Evolutionary conservation across 2,113 vertebrate species (phyloP), one percentile per base, ranked within the genome.

Genomic region (Columba livia): DNA sequence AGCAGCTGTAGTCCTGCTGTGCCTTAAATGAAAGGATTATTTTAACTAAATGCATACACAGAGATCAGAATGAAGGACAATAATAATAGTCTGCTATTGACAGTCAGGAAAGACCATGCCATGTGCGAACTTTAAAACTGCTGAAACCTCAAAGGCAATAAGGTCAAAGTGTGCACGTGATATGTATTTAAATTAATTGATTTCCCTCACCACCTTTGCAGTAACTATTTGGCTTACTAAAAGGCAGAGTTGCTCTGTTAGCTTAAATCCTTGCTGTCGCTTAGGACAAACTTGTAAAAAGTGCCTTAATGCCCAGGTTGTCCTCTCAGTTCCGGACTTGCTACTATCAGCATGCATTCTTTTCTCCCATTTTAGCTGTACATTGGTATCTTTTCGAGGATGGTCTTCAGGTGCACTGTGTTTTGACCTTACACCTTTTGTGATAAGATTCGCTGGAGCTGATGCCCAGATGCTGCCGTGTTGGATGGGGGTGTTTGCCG

Each of bases 401-500:
- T 31, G 21, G 3, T n/a, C 51, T 70, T 77, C 31, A 77, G 31
- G 47, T 6, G 1, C 3, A 1, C 3, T 73, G 36, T 1, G 0
- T 71, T 89, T 48, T 86, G 70, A 70, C 20, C 36, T 67, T 85
- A 34, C 3, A 34, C 16, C 21, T 72, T 69, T 40, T 77, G 34
- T 57, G 15, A 9, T 31, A 9, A 73, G 26, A 40, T 23, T 69
- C 77, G 48, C 32, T 81, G 11, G 38, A 29, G 42, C 54, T 44
- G 34, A 29, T 87, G 70, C 13, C 53, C 32, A 31, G 42, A 10
- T 21, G 2, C 54, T 48, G 66, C 31, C 42, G 44, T 2, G 2
- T 28, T 78, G 66, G 13, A 19, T n/a, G 53, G 31, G 47, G 11
- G 3, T 2, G 5, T 70, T 75, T 32, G n/a, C 47, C n/a, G 21